Base-by-base conservation (phyloP, 2,797 vertebrate species). In the Lithobates pipiens region DNA sequence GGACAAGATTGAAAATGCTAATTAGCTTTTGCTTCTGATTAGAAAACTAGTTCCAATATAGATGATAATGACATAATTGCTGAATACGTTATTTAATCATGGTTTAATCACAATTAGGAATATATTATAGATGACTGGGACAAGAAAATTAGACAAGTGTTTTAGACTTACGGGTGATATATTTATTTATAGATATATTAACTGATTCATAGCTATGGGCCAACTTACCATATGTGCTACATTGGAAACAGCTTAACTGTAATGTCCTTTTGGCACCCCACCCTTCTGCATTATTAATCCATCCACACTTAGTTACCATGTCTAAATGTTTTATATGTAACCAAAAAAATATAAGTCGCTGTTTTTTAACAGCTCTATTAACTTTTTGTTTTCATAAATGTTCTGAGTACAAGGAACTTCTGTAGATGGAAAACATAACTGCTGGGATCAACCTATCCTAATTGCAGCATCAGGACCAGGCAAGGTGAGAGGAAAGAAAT, bases 11-110 rank as follows among this genome's bases (percentile, higher is more conserved):
- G 44, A 71, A 61, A 34, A 80, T 61, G 29, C 29, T 50, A 80
- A 80, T 80, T 80, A 54, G 68, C 68, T 61, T 72, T 67, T 54
- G 50, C 68, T 71, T 70, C 78, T 80, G 78, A 80, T 69, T 80
- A 80, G 27, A 73, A 67, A 67, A 67, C 65, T 67, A 67, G 65
- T 44, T 73, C 27, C 29, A 39, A 80, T 72, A 80, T 16, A 42
- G 46, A 80, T 16, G 68, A 80, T 80, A 80, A 80, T 72, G 46
- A 80, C 46, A 80, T 80, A 80, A 80, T 80, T 80, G 78, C 78
- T 57, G 78, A 80, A 80, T 80, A 80, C 9, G 78, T 80, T 80
- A 80, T 72, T 72, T 80, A 80, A 80, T 80, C 78, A 80, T n/a
- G 18, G 68, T 72, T 72, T 72, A 80, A 70, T 72, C 78, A 29